Conservation (phyloP, 1,140 invertebrate genomes). For the Tetramorium alpestre region DNA sequence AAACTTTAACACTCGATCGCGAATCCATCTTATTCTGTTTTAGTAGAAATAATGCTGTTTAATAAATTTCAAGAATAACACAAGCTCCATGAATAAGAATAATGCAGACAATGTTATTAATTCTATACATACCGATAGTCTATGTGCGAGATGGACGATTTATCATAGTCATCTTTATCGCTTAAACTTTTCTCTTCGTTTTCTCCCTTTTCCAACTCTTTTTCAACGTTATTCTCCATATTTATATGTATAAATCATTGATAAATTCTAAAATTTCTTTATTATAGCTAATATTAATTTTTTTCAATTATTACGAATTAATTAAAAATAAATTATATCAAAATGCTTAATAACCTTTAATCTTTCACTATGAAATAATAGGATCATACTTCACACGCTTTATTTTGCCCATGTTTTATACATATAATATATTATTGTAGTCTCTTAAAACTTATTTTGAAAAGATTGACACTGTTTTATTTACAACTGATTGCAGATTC, state of each 20-base stretch:
- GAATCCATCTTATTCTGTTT: slow-evolving; percentile 81
- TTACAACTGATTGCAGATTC: slow-evolving; percentile 5
- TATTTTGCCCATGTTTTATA: slow-evolving; percentile 10
- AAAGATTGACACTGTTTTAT: slow-evolving; percentile 25
- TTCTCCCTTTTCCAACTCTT: slow-evolving; percentile 26
- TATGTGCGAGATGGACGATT: not conserved
- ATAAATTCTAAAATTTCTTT: not conserved
- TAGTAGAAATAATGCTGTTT: not conserved
- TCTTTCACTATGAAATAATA: not conserved
- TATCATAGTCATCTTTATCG: slow-evolving; percentile 19
- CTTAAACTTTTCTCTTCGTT: not conserved
- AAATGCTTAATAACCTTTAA: not conserved
- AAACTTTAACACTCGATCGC: slow-evolving; percentile 79
- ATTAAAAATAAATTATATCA: not conserved
- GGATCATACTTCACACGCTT: not conserved
- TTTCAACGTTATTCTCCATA: not conserved
- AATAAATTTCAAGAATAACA: not conserved
- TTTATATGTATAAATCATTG: not conserved
- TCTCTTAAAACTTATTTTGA: not conserved
- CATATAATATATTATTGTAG: not conserved
- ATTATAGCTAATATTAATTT: not conserved
- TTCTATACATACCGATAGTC: slow-evolving; percentile 60
- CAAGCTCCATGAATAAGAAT: not conserved
- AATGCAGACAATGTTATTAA: not conserved
- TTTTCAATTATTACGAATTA: not conserved